These are phyloP conservation scores for Kryphioiulus occultus DNA, from an alignment of 2,888 invertebrate genomes.

Conservation along the genomic window DNA sequence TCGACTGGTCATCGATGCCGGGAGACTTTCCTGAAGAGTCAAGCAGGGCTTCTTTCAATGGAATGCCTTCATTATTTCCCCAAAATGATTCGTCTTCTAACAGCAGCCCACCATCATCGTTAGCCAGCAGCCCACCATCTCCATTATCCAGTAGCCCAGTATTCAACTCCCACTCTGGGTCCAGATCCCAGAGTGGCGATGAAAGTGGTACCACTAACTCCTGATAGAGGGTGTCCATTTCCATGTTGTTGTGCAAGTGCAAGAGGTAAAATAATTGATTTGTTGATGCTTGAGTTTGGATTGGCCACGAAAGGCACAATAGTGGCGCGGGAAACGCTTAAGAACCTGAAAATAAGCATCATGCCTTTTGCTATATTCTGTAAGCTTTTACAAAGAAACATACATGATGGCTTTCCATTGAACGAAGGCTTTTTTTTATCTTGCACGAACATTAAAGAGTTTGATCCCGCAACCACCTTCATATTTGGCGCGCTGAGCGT, in stretches of 20 bases:
- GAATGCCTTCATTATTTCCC: neutral
- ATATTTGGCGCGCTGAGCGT: no score
- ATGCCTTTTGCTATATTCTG: neutral
- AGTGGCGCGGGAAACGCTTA: neutral
- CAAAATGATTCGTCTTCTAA: neutral
- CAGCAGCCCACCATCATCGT: neutral
- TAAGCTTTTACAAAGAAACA: neutral
- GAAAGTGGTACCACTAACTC: neutral
- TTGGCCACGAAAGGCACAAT: neutral
- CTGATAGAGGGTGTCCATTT: neutral
- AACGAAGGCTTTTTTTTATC: neutral
- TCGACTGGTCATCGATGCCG: neutral
- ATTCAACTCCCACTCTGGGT: neutral
- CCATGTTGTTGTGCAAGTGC: conserved; percentile 28
- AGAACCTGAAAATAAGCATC: conserved; percentile 27
- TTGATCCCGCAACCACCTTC: no score
- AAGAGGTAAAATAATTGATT: neutral
- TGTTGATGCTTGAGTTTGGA: neutral
- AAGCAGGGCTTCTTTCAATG: conserved; percentile 7
- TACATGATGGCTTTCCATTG: conserved; percentile 16
- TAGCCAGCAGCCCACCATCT: conserved; percentile 9
- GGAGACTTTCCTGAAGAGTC: neutral
- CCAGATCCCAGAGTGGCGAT: neutral
- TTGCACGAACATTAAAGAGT: no score
- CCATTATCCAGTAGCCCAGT: neutral